Evolutionary conservation across 2,797 vertebrate genomes (phyloP).

Genomic region (Microctenopoma stevenorrisi): DNA sequence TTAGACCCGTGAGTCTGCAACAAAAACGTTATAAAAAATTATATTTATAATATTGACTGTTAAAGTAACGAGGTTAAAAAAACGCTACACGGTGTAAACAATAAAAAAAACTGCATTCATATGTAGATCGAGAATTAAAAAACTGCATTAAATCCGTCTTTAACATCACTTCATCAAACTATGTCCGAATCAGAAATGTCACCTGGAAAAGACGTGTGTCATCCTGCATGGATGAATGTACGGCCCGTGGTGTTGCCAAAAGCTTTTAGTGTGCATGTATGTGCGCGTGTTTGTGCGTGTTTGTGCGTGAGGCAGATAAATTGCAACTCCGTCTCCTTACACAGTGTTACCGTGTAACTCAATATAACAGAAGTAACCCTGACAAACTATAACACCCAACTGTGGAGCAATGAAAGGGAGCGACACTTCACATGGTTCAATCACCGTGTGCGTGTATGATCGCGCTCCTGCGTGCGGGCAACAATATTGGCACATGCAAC

Average conservation of each 20-base stretch:
- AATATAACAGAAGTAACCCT: slow-evolving; percentile 45
- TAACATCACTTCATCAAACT: slow-evolving; percentile 21
- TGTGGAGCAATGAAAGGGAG: slow-evolving; percentile 28
- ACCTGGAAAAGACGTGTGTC: slow-evolving; percentile 35
- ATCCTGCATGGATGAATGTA: slow-evolving; percentile 16
- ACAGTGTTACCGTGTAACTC: slow-evolving; percentile 40
- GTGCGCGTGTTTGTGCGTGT: neutral
- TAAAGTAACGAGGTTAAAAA: too few species aligned
- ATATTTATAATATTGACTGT: too few species aligned
- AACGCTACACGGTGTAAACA: neutral
- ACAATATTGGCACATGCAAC: slow-evolving; percentile 18
- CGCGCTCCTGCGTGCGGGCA: slow-evolving; percentile 2
- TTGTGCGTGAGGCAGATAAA: slow-evolving; percentile 1
- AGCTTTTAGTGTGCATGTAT: slow-evolving; percentile 10
- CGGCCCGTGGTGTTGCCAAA: slow-evolving; percentile 26
- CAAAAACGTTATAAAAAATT: neutral
- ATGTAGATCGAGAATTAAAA: slow-evolving; percentile 12
- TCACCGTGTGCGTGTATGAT: slow-evolving; percentile 12
- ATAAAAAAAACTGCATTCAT: neutral
- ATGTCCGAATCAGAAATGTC: slow-evolving; percentile 37
- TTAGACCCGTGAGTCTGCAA: slow-evolving; percentile 17
- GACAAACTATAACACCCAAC: slow-evolving; percentile 46
- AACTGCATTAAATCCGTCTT: neutral
- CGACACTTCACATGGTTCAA: slow-evolving; percentile 32
- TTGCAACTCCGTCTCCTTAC: slow-evolving; percentile 11